Conservation (phyloP, 2,113 vertebrate species). For the Calidris pugnax region DNA sequence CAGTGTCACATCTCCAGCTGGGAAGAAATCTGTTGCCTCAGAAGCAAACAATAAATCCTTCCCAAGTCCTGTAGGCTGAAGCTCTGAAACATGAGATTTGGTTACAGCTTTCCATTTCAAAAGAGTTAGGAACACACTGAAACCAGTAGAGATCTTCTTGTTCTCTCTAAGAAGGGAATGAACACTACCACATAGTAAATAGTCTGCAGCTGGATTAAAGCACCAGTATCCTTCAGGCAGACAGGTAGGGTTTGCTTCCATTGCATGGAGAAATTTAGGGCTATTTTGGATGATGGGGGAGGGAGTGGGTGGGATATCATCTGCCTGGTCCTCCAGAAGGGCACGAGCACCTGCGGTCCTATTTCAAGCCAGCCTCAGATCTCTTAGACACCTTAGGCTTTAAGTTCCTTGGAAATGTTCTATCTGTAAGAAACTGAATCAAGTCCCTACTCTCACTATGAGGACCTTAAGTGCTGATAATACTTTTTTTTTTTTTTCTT, state of each 20-base stretch:
- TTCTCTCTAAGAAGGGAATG: not conserved
- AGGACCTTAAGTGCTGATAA: not conserved
- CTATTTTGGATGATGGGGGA: not conserved
- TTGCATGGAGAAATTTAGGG: not conserved
- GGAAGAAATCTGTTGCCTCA: conserved; percentile 38
- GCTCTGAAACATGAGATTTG: conserved; percentile 36
- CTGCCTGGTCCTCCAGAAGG: not conserved
- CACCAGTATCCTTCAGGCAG: not conserved
- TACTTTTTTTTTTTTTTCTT: not conserved
- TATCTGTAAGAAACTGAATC: not conserved
- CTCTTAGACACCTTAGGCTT: not conserved
- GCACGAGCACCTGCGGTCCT: accelerated
- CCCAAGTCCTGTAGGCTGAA: conserved; percentile 18
- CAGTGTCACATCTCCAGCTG: conserved; percentile 46
- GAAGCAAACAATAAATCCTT: conserved; percentile 55
- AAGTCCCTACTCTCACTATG: not conserved
- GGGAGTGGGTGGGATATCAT: not conserved
- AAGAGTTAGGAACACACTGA: not conserved
- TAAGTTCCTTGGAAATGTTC: not conserved
- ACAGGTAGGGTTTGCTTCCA: accelerated
- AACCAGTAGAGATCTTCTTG: not conserved
- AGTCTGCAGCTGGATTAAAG: not conserved
- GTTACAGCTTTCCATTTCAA: not conserved
- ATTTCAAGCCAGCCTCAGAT: not conserved
- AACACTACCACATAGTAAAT: not conserved